Conservation (phyloP, 2,888 invertebrate genomes). For the Dasysyrphus albostriatus region DNA sequence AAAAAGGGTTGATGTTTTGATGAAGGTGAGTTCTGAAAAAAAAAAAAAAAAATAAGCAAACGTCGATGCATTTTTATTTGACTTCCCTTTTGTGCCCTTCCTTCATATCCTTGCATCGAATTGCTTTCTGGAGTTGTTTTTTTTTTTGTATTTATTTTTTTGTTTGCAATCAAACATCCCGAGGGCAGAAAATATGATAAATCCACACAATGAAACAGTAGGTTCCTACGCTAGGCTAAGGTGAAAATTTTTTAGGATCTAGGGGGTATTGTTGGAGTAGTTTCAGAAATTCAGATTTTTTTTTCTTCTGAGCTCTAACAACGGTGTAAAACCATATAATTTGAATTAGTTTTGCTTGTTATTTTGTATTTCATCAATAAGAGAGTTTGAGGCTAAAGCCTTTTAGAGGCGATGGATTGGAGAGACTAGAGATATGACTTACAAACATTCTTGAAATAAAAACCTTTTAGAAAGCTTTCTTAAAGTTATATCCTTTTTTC, state of each 20-base stretch:
- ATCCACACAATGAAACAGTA: conserved; percentile 66
- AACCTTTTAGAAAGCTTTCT: too few species aligned
- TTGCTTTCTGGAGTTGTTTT: conserved; percentile 54
- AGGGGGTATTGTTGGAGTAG: conserved; percentile 5
- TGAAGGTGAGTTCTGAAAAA: conserved; percentile 2
- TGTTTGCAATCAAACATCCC: conserved; percentile 71
- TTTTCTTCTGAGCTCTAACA: too few species aligned
- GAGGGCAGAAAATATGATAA: conserved; percentile 75
- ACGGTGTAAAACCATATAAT: too few species aligned
- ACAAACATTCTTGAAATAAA: too few species aligned
- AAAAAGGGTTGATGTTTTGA: not conserved
- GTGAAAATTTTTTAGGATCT: conserved; percentile 50
- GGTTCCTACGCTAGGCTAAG: conserved; percentile 38
- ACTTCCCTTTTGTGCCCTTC: conserved; percentile 34
- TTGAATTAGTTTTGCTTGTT: too few species aligned
- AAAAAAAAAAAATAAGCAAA: conserved; percentile 9
- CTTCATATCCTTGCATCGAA: conserved; percentile 55
- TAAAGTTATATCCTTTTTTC: too few species aligned
- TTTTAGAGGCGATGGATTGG: too few species aligned
- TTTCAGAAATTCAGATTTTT: not conserved
- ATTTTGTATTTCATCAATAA: too few species aligned
- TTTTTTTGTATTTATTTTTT: conserved; percentile 15
- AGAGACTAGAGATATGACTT: too few species aligned
- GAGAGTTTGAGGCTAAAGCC: too few species aligned
- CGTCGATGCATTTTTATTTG: conserved; percentile 69